phyloP scores from a whole-genome alignment of 1,140 invertebrate species.

The Pseudomyrmex pallidus region DNA sequence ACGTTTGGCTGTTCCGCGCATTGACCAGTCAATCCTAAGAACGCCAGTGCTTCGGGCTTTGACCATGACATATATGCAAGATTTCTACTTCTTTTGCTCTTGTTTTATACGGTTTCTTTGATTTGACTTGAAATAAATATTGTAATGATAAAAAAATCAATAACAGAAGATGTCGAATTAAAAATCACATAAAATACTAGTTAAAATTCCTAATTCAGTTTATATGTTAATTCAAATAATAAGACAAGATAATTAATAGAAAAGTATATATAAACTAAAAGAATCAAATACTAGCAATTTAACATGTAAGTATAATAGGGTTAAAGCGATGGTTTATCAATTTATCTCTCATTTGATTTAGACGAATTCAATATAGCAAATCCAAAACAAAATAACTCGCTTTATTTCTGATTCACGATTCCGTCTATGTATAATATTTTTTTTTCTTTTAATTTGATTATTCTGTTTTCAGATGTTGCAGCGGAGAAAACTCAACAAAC shows the following conservation, averaged over 20 bases:
- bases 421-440: neutral
- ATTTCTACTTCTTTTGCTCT: conserved; percentile 4
- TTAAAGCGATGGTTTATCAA: too few species aligned
- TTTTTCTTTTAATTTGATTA: conserved; percentile 39
- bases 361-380: too few species aligned
- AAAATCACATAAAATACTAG: neutral
- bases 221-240: neutral
- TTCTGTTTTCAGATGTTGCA: conserved; percentile 89
- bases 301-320: too few species aligned
- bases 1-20: too few species aligned
- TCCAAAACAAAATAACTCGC: too few species aligned
- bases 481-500: conserved; percentile 95
- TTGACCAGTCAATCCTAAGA: too few species aligned
- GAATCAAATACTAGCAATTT: too few species aligned
- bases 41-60: too few species aligned
- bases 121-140: conserved; percentile 1
- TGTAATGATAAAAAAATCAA: neutral
- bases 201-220: neutral
- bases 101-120: conserved; percentile 32
- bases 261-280: neutral
- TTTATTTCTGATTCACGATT: conserved; percentile 3
- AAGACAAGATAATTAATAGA: too few species aligned
- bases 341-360: too few species aligned
- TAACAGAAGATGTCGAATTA: neutral
- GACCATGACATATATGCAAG: neutral